Evolutionary conservation across 2,797 vertebrate genomes (phyloP), one percentile per base, ranked within the genome.

Genomic region (Ptychobarbus kaznakovi): DNA sequence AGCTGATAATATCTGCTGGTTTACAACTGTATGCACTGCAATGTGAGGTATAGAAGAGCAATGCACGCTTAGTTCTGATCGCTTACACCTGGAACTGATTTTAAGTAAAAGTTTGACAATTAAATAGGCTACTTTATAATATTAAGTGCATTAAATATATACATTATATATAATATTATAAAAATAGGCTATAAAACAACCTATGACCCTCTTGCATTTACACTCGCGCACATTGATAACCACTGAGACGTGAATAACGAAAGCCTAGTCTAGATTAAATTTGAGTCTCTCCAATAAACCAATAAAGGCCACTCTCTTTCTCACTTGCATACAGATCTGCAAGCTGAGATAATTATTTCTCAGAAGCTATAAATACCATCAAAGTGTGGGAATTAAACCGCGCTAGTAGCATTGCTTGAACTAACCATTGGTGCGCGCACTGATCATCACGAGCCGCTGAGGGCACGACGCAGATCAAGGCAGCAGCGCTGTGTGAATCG

Each of bases 321-420:
- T 28, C 7, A 46, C 13, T 44, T 73, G 25, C 32, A 51, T 35
- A 4, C 28, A 6, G 28, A 75, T 35, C 25, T 49, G 25, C 16
- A 80, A 12, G 44, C 49, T 32, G 10, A 66, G 18, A 66, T 49
- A 49, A 35, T 20, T 3, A 18, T 66, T 66, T 18, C 20, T 49
- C 18, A 22, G 42, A 25, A 32, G 61, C 40, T 46, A 46, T 32
- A 80, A 44, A 65, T 20, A 44, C 3, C 40, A 49, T 66, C 66
- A 46, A 65, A 49, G n/a, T 66, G 58, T 63, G 78, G 25, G 16
- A 66, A 65, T 80, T 46, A 80, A 58, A 58, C 20, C 13, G 49
- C 10, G 3, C 46, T 35, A n/a, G 3, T 58, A 42, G 61, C 42
- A 25, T 32, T 22, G 28, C 73, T 38, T 22, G 10, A 51, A 40